Base-by-base conservation (phyloP, 2,888 invertebrate genomes). In the Agriopis marginaria region DNA sequence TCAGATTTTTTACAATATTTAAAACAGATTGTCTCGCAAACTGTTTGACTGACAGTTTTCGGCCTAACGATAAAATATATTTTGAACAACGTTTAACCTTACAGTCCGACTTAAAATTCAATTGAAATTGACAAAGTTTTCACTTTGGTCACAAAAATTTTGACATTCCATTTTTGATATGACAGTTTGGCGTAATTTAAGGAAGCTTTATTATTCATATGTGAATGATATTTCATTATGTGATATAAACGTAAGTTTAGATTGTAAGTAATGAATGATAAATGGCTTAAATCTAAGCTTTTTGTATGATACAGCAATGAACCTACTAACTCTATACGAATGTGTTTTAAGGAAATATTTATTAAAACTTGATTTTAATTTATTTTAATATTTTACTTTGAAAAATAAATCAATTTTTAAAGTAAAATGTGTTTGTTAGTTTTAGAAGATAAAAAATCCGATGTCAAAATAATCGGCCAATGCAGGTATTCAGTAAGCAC, bases 151-250 rank as follows among this genome's bases (percentile, higher is more conserved):
- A 49, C 71, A 56, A 68, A 71, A 69, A 75, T 64, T 73, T 77
- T 86, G 86, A 89, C 87, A 83, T 83, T 84, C 85, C 82, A 83
- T 71, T 68, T 66, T 66, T 63, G 78, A 82, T 79, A 85, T 81
- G 82, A 86, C 84, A 86, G 87, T 88, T 89, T 86, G 85, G 87
- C 82, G 69, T 75, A 80, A 77, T 83, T 77, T 79, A 79, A 77
- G 77, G 76, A 86, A 89, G 88, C 87, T 90, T 89, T 89, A 91
- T 88, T 87, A 77, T 85, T 82, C 79, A 80, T 85, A 88, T 84
- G 84, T 88, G 86, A 87, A 91, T 91, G 91, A 90, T 92, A 89
- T 88, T 89, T 90, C 88, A 89, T 23, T 89, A 89, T 93, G 93
- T 93, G 93, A 93, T 93, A 93, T 93, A 93, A 87, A 85, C 68